A percentile compares a stretch with the other conserved stretches of the same genome.
These are phyloP conservation scores for Butorides virescens DNA, from an alignment of 2,113 vertebrate genomes.

Conservation along the genomic window DNA sequence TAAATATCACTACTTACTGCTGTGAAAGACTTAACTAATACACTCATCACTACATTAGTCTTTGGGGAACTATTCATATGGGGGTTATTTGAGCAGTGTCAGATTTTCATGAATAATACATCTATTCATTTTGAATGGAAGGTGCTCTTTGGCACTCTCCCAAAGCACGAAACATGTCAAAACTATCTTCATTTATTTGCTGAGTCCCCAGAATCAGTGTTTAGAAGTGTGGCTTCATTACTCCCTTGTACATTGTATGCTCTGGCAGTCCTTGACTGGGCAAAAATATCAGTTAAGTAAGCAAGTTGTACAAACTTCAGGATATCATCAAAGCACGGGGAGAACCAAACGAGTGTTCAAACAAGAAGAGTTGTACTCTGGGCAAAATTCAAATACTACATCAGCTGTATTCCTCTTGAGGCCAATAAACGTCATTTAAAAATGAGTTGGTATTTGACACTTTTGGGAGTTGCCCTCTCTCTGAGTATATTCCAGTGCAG, in stretches of 20 bases:
- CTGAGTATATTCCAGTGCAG: not conserved
- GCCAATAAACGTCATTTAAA: not conserved
- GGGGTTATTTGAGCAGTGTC: not conserved
- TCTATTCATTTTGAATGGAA: conserved; percentile 9
- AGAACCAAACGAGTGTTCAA: not conserved
- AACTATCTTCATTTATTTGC: not conserved
- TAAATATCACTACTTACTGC: not conserved
- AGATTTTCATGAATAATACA: conserved; percentile 1
- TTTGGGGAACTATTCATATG: not conserved
- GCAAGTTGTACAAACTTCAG: not conserved
- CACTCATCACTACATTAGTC: not conserved
- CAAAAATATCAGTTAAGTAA: not conserved
- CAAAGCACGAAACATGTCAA: not conserved
- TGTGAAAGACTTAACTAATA: not conserved
- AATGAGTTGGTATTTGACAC: not conserved
- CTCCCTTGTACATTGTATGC: not conserved
- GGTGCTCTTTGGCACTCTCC: not conserved
- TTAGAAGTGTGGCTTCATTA: not conserved
- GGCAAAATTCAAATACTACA: not conserved
- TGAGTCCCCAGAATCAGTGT: not conserved
- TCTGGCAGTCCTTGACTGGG: not conserved
- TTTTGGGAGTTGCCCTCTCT: not conserved
- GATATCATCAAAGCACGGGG: not conserved
- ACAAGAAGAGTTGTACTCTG: not conserved
- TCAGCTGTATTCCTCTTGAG: not conserved